Conservation (phyloP, 2,888 invertebrate species). For the Noctua pronuba region DNA sequence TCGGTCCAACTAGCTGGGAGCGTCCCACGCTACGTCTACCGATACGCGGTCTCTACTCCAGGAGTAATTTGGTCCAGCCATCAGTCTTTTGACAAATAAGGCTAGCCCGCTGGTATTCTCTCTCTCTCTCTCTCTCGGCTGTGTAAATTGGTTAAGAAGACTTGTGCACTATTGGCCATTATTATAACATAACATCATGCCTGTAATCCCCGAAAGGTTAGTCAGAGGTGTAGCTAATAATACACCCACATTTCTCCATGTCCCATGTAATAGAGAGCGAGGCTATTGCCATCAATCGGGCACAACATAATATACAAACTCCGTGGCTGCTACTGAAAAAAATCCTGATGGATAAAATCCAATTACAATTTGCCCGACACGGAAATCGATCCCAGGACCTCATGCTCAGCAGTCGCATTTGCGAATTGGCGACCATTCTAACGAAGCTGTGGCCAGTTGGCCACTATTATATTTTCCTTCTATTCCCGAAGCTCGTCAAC, state of each 20-base stretch:
- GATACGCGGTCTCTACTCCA: not conserved
- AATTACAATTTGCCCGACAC: not conserved
- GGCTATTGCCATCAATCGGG: not conserved
- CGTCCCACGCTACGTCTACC: not conserved
- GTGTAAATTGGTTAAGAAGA: not conserved
- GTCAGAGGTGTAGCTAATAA: not conserved
- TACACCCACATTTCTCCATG: not conserved
- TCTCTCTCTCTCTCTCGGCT: not conserved
- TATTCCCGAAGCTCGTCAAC: slow-evolving; percentile 13
- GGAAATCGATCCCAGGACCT: not conserved
- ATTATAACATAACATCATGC: not conserved
- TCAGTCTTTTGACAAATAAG: not conserved
- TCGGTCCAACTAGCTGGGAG: not conserved
- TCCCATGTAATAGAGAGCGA: not conserved
- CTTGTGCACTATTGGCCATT: not conserved
- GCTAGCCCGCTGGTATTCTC: not conserved
- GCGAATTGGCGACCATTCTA: not conserved
- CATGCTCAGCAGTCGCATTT: not conserved
- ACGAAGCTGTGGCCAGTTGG: not conserved
- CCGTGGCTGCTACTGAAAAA: not conserved
- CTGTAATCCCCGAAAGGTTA: not conserved
- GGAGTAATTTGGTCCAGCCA: not conserved
- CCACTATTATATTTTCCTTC: not conserved
- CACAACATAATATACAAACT: not conserved
- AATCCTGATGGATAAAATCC: not conserved